Evolutionary conservation across 2,888 invertebrate genomes (phyloP), one percentile per base, ranked within the genome.

Genomic region (Drosophila anomalata): DNA sequence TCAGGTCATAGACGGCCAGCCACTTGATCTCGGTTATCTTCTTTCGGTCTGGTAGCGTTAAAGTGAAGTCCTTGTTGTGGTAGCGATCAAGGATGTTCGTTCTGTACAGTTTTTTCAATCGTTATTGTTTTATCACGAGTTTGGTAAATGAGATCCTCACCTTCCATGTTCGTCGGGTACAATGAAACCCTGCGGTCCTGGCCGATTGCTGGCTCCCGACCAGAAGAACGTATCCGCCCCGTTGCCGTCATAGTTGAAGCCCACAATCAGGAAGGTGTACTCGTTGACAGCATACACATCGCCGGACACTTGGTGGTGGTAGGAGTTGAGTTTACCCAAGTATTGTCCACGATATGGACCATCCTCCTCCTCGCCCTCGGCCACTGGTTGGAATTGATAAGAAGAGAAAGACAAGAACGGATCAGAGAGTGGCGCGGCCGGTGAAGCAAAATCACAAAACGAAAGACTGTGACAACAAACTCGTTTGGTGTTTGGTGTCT

Each of bases 171-270:
- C 96, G 87, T 98, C 96, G 0, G 97, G 96, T 47, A 98, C 95
- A 60, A 97, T 97, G 90, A 97, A 97, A 6, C 98, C 98, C 90
- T 97, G 96, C 0, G 97, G 97, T 0, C 97, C 97, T 0, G 97
- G 97, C 20, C 97, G 93, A 84, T 95, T 96, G 0, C 96, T 93
- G 33, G 96, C 95, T n/a, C 98, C 98, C 0, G 97, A 96, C 97
- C 97, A 98, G 92, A 98, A 98, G 92, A 97, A 98, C 2, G 97
- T 96, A 89, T 98, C 98, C 9, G 95, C 96, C 0, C 97, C 97
- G 47, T 96, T 96, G 42, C 97, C 98, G 90, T 98, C 97, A 81
- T 98, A 98, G 90, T 95, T 96, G 89, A 98, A 97, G 73, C 95
- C 94, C 20, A 95, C 95, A 67, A 98, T 90, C 9, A 97, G 92